Percentiles rank a stretch among this genome's conserved stretches.
phyloP scores from a whole-genome alignment of 2,888 invertebrate species.

The Phaonia tiefii region DNA sequence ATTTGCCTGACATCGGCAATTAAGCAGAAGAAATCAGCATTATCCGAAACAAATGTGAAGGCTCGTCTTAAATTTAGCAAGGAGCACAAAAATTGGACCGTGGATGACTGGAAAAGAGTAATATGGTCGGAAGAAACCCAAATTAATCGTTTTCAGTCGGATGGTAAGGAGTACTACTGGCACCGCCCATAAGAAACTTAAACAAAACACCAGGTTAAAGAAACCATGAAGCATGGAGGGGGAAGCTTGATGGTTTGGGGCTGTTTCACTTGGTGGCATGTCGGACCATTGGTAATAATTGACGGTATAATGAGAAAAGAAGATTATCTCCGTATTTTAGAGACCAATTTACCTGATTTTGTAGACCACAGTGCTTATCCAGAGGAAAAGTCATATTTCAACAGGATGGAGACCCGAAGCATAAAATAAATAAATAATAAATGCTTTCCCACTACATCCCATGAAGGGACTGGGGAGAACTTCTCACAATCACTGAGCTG shows the following conservation, averaged over 20 bases:
- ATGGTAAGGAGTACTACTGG: neutral
- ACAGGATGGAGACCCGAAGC: neutral
- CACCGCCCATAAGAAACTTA: neutral
- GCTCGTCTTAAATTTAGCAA: neutral
- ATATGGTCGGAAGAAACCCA: neutral
- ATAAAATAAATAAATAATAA: too few relatives aligned
- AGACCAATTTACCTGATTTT: neutral
- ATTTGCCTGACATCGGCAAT: neutral
- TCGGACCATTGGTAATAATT: too few relatives aligned
- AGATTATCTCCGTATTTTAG: neutral
- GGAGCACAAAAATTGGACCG: conserved; percentile 1
- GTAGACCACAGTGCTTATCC: neutral
- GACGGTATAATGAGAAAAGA: neutral
- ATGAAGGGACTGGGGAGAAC: too few relatives aligned
- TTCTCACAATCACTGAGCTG: too few relatives aligned
- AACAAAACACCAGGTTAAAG: too few relatives aligned
- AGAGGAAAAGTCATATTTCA: too few relatives aligned
- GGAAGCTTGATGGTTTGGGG: too few relatives aligned
- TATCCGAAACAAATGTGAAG: neutral
- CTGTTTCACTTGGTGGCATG: too few relatives aligned
- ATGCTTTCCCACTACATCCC: too few relatives aligned
- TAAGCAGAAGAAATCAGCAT: neutral
- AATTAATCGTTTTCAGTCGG: too few relatives aligned
- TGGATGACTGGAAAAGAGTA: neutral
- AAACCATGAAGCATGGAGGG: too few relatives aligned